Percentiles rank a stretch among this genome's conserved stretches.
Evolutionary conservation across 2,113 vertebrate species (phyloP).

Genomic region (Rhodinocichla rosea): DNA sequence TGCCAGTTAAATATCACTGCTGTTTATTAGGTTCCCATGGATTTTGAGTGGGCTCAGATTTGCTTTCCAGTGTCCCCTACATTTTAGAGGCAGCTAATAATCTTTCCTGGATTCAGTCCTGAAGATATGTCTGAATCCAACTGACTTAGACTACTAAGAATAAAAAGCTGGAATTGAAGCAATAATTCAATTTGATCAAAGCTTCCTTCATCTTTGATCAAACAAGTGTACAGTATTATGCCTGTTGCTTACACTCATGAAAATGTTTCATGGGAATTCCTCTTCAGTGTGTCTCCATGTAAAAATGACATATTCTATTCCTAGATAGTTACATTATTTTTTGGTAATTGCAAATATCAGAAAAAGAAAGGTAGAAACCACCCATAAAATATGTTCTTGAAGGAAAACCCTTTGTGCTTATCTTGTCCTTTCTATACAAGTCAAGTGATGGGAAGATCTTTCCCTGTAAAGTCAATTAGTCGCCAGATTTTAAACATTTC

Average conservation of each 20-base stretch:
- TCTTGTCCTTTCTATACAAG: not conserved
- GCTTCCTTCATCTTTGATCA: not conserved
- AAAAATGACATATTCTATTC: not conserved
- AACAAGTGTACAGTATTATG: not conserved
- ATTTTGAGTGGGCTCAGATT: constrained; percentile 38
- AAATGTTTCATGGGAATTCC: not conserved
- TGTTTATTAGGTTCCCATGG: constrained; percentile 13
- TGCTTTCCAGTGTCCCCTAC: not conserved
- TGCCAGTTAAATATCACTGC: constrained; percentile 27
- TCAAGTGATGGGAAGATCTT: not conserved
- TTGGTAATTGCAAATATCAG: not conserved
- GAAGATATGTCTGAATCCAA: not conserved
- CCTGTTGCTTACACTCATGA: not conserved
- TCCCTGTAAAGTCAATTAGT: not conserved
- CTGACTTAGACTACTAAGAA: not conserved
- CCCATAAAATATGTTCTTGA: not conserved
- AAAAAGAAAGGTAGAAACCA: not conserved
- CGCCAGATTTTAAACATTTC: not conserved
- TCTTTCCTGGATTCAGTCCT: not conserved
- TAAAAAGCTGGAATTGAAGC: not conserved
- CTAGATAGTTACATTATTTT: not conserved
- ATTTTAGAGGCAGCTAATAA: not conserved
- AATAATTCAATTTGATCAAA: not conserved
- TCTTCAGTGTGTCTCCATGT: not conserved
- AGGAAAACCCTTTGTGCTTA: not conserved